Conservation (phyloP, 2,888 invertebrate species). For the Macaria liturata region DNA sequence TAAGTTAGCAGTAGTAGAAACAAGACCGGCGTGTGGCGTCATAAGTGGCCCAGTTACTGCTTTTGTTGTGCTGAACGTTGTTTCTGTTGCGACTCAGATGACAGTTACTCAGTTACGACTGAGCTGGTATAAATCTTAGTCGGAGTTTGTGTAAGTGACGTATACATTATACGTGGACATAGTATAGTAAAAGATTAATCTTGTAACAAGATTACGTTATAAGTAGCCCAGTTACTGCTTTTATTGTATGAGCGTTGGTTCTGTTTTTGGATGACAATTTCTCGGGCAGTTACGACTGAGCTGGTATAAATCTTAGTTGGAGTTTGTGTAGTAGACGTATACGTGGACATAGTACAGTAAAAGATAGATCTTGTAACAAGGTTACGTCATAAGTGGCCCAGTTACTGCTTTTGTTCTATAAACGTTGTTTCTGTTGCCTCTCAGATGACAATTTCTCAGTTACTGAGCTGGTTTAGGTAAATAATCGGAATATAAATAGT, state of each 20-base stretch:
- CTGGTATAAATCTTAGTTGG: conserved; percentile 16
- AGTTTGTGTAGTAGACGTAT: neutral
- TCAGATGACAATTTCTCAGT: too few species aligned
- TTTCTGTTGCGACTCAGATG: conserved; percentile 47
- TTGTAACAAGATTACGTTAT: conserved; percentile 36
- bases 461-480: too few species aligned
- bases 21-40: conserved; percentile 21
- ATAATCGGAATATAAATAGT: too few species aligned
- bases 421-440: too few species aligned
- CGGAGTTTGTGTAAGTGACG: neutral
- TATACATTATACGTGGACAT: neutral
- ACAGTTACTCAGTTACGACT: conserved; percentile 30
- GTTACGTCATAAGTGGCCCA: too few species aligned
- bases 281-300: conserved; percentile 22
- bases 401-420: too few species aligned
- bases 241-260: conserved; percentile 67
- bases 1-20: too few species aligned
- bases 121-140: conserved; percentile 17
- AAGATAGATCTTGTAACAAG: too few species aligned
- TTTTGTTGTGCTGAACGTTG: conserved; percentile 69
- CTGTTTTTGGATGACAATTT: conserved; percentile 43
- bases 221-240: conserved; percentile 65
- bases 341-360: neutral
- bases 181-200: too few species aligned
- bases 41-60: conserved; percentile 64